Base-by-base conservation (phyloP, 2,113 vertebrate genomes). In the Mellivora capensis region DNA sequence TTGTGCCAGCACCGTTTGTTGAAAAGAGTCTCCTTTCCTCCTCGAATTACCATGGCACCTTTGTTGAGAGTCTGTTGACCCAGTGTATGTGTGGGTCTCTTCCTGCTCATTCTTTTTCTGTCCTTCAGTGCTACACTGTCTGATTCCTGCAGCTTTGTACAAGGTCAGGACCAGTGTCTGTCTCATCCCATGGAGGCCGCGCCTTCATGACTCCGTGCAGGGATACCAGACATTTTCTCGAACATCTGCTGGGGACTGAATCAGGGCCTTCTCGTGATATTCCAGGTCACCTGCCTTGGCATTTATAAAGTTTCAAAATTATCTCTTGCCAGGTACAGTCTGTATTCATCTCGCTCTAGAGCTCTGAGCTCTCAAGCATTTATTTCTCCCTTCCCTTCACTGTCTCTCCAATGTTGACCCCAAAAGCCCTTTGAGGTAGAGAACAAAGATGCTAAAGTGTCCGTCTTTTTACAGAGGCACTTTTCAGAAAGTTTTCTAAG, bases 401-500 rank as follows among this genome's bases (percentile, higher is more conserved):
- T 49, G 31, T 29, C 31, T 81, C 31, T 74, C 67, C 2, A 10
- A 3, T 3, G 0, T 23, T 76, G 69, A 96, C 80, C 96, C 94
- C n/a, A 34, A 31, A 79, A 84, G 61, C n/a, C 61, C 87, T 90
- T 3, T 39, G 93, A 91, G 86, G 52, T 15, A n/a, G 64, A 77
- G 59, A 85, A 44, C 86, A 96, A 64, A 87, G 61, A 71, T 29
- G 34, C 34, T 59, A 8, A 76, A 86, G 93, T 7, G 9, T 29
- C 86, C 4, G 5, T 91, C 91, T 80, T 92, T 90, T 76, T 91
- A 77, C 83, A 90, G 74, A 71, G 76, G 87, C 34, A 59, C 61
- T 84, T 93, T 87, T 93, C 87, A 93, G 47, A 88, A 88, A 77
- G 85, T 89, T 91, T 91, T 87, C 86, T 88, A 47, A 94, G 92